Evolutionary conservation across 1,140 invertebrate genomes (phyloP).

Genomic region (Rhagoletis zephyria): DNA sequence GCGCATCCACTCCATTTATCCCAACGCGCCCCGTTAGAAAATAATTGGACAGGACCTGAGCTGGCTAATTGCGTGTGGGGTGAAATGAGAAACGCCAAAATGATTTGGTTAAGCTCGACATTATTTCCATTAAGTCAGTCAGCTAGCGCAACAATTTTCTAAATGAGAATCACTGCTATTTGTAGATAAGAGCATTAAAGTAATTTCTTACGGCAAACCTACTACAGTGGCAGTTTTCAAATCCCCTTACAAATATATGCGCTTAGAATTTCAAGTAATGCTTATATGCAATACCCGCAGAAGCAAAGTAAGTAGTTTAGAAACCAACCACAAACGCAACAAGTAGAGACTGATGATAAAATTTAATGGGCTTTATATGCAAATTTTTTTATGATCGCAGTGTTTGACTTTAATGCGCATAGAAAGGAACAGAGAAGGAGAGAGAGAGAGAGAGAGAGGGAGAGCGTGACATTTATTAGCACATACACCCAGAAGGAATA

Average conservation of each 20-base stretch:
- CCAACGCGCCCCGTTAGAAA: no score
- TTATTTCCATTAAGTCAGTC: not conserved
- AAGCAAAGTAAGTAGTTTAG: not conserved
- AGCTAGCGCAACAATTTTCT: not conserved
- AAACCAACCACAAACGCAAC: no score
- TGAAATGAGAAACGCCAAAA: no score
- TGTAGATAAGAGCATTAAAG: not conserved
- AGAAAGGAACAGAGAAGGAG: not conserved
- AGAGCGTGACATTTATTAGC: no score
- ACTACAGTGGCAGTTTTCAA: not conserved
- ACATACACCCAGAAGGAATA: no score
- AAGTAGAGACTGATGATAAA: not conserved
- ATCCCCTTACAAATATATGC: not conserved
- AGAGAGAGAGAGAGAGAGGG: no score
- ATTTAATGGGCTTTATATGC: conserved; percentile 6
- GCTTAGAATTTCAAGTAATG: no score
- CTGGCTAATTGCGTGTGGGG: no score
- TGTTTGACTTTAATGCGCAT: not conserved
- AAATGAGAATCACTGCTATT: not conserved
- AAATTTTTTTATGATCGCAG: not conserved
- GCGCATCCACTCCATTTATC: no score
- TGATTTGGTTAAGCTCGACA: no score
- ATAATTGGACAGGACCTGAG: no score
- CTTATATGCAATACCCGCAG: no score
- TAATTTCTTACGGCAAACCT: not conserved